phyloP scores from a whole-genome alignment of 2,888 invertebrate species.

The Platypus cylindrus region DNA sequence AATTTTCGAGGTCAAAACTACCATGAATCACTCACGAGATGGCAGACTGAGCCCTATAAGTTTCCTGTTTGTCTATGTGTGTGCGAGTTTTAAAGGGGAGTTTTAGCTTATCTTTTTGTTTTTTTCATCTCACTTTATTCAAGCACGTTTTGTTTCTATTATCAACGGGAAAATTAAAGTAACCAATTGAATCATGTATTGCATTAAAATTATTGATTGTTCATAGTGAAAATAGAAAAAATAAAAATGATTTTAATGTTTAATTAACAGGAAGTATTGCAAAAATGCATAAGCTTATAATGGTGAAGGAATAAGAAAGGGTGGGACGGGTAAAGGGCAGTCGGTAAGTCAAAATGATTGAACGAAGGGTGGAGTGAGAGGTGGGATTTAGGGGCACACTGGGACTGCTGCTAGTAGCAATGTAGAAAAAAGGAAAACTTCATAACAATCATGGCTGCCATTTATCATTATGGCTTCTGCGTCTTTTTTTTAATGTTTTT shows the following conservation, averaged over 20 bases:
- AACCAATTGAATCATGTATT: too few relatives aligned
- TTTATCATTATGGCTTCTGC: constrained; percentile 43
- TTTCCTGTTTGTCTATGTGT: too few relatives aligned
- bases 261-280: too few relatives aligned
- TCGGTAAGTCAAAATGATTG: constrained; percentile 37
- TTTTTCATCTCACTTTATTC: too few relatives aligned
- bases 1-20: constrained; percentile 17
- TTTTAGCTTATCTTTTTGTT: constrained; percentile 8
- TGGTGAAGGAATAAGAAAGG: constrained; percentile 12
- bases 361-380: constrained; percentile 44
- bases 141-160: too few relatives aligned
- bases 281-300: too few relatives aligned
- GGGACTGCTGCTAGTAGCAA: too few relatives aligned
- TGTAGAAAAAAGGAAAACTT: constrained; percentile 33
- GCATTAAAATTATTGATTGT: too few relatives aligned
- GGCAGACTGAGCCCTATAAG: constrained; percentile 14
- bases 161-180: too few relatives aligned
- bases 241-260: too few relatives aligned
- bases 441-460: constrained; percentile 46
- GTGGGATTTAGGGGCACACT: constrained; percentile 22
- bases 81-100: too few relatives aligned
- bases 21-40: constrained; percentile 15
- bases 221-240: too few relatives aligned
- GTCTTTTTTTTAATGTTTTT: neutral
- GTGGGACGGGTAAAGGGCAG: constrained; percentile 32